Conservation (phyloP, 1,140 invertebrate species). For the Zaprionus camerounensis region DNA sequence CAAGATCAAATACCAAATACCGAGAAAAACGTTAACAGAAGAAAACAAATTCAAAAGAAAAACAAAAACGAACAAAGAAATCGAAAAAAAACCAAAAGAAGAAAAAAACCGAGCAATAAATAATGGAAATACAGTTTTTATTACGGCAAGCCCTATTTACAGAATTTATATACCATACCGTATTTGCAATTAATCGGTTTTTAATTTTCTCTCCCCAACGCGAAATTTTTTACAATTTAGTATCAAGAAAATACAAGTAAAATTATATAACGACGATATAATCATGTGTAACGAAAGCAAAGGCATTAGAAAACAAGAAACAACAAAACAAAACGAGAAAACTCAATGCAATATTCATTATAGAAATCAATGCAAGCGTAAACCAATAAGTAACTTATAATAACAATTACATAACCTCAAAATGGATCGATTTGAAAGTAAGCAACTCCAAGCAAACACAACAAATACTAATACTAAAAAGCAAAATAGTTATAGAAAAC, state of each 20-base stretch:
- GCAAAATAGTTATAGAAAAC: neutral
- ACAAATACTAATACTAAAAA: constrained; percentile 9
- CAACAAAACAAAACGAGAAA: constrained; percentile 23
- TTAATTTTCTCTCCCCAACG: constrained; percentile 64
- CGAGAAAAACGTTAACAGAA: constrained; percentile 31
- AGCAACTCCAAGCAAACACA: constrained; percentile 23
- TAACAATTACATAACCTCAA: constrained; percentile 54
- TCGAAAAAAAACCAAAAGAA: constrained; percentile 18
- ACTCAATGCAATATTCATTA: constrained; percentile 70
- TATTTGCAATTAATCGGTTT: constrained; percentile 65
- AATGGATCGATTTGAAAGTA: constrained; percentile 21
- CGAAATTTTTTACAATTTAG: constrained; percentile 64
- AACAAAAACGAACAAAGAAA: too few species aligned
- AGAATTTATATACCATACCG: constrained; percentile 61
- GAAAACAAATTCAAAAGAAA: too few species aligned
- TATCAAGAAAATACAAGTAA: constrained; percentile 32
- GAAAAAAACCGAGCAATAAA: constrained; percentile 9
- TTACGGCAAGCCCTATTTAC: constrained; percentile 70
- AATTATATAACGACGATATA: constrained; percentile 55
- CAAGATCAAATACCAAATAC: constrained; percentile 23
- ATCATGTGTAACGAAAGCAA: constrained; percentile 58
- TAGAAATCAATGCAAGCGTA: constrained; percentile 67
- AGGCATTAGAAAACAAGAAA: constrained; percentile 50
- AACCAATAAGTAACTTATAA: constrained; percentile 55
- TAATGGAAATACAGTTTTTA: constrained; percentile 45